Conservation (phyloP, 2,113 vertebrate species). For the Gymnogyps californianus region DNA sequence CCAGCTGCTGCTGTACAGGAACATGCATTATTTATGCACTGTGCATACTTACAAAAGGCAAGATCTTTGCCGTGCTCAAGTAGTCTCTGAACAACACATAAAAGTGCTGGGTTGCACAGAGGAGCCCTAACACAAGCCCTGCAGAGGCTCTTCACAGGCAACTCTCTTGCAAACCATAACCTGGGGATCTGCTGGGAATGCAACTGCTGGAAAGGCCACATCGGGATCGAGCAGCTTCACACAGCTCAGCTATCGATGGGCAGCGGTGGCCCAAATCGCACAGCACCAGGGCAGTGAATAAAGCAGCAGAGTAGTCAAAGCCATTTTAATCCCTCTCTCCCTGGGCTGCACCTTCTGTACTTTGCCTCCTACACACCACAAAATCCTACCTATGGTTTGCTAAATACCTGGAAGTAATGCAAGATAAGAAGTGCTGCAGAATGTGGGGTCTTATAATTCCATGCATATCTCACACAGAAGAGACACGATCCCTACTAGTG, state of each 20-base stretch:
- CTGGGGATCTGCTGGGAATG: background rate
- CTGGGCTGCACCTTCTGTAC: background rate
- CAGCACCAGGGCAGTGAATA: background rate
- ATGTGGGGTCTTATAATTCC: background rate
- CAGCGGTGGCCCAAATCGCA: accelerated
- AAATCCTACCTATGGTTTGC: background rate
- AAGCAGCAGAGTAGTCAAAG: background rate
- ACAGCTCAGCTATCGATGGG: accelerated
- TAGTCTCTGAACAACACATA: background rate
- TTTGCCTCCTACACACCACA: background rate
- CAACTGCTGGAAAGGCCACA: background rate
- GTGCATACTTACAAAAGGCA: background rate
- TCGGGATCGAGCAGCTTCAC: background rate
- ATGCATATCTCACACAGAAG: background rate
- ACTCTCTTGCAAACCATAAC: background rate
- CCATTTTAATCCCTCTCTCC: background rate
- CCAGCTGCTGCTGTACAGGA: background rate
- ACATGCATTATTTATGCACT: background rate
- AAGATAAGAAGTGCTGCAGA: background rate
- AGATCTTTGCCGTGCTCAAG: background rate
- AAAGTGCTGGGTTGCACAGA: background rate
- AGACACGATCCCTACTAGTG: background rate
- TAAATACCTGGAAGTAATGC: background rate
- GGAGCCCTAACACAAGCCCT: background rate
- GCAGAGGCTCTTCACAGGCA: background rate